Evolutionary conservation across 2,888 invertebrate species (phyloP), one percentile per base, ranked within the genome.

Genomic region (Hesperia comma): DNA sequence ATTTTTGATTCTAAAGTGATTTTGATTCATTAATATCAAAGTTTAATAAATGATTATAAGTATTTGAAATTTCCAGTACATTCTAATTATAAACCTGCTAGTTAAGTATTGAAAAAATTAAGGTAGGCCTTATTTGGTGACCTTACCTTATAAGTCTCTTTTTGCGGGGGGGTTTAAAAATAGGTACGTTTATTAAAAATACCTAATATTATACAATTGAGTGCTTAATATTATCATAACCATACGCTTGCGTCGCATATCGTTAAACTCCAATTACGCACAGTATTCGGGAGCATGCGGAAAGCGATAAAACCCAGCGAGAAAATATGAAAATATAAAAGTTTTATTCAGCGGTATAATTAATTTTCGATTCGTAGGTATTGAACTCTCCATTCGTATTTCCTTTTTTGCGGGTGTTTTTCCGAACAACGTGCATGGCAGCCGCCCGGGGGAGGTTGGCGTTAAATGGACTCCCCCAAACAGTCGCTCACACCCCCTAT

Each of bases 281-380:
- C 51, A 41, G 53, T 64, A 64, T 64, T 64, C 64, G 64, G 32
- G 56, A 53, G 58, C 40, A 53, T 58, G 53, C 41, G 66, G 54
- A 46, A 43, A 55, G 43, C 54, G 64, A 58, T 54, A 58, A 66
- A 58, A 66, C 54, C 32, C 54, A 12, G 46, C 61, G 66, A 58
- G 56, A 61, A 26, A 66, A 66, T 61, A 66, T 67, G 61, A 61
- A 64, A 64, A 64, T 32, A 58, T 58, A 64, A 64, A 64, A 67
- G n/a, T 61, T 74, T 72, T 74, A 78, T 83, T 79, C 76, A 76
- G 79, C 81, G 79, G 83, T 80, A 82, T 87, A 88, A 89, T 90
- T 90, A 90, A 89, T 87, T 88, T 89, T 86, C 86, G 83, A 88
- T 88, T 86, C 86, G 79, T 83, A n/a, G n/a, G n/a, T n/a, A 79